Conservation (phyloP, 2,797 vertebrate species). For the Hippopotamyrus pictus region DNA sequence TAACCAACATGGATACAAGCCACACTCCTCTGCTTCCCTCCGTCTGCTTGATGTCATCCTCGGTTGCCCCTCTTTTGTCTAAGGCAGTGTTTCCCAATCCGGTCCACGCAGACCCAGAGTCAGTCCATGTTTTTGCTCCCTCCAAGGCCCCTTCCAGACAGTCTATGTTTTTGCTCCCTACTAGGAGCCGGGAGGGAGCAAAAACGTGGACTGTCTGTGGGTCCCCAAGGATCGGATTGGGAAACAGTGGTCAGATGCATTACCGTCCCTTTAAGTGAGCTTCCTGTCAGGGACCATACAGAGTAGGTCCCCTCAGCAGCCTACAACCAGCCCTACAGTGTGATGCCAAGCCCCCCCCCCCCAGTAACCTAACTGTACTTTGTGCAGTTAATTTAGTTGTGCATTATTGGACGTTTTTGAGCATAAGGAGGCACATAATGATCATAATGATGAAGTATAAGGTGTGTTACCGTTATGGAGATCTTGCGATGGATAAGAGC, state of each 20-base stretch:
- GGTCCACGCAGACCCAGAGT: background rate
- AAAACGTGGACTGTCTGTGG: background rate
- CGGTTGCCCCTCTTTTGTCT: background rate
- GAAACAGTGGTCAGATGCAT: background rate
- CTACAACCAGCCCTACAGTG: background rate
- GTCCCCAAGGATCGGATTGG: background rate
- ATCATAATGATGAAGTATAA: background rate
- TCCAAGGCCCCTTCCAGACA: background rate
- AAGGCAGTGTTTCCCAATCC: background rate
- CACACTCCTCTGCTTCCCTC: background rate
- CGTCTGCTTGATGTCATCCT: background rate
- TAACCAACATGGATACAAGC: background rate
- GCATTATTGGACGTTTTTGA: background rate
- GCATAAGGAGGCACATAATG: background rate
- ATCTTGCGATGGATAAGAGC: background rate
- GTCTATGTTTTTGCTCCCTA: background rate
- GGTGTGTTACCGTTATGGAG: background rate
- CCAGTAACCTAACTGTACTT: background rate
- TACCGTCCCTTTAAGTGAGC: background rate
- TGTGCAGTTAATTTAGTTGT: background rate
- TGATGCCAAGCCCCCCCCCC: background rate
- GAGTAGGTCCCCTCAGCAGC: background rate
- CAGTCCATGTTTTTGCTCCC: background rate
- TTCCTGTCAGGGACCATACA: background rate
- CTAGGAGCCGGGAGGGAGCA: background rate